Evolutionary conservation across 2,888 invertebrate species (phyloP), one percentile per base, ranked within the genome.

Genomic region (Caenorhabditis becei): DNA sequence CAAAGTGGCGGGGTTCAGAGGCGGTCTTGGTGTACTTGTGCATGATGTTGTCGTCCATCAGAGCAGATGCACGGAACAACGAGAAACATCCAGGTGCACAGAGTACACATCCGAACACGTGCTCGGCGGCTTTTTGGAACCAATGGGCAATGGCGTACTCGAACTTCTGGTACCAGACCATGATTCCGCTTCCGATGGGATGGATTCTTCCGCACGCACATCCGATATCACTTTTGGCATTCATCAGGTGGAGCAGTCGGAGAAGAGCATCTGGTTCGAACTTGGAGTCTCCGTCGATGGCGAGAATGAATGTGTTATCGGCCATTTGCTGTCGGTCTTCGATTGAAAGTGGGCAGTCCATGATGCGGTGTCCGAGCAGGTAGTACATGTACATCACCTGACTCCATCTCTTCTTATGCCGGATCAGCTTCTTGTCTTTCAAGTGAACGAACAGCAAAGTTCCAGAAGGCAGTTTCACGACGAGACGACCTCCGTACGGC

Each of bases 31-130:
- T 96, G 91, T 97, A 96, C 90, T 94, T 95, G 88, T 94, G 94
- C 95, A 96, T 95, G 0, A 96, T 95, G 90, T 95, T 95, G 91
- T 95, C 94, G 87, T 96, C 95, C 96, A 96, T 96, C 26, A 96
- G 93, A 2, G 96, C 95, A 84, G 95, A 95, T 5, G 95, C 96
- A 83, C 90, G 85, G 84, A 91, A 97, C 41, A 97, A 93, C 0
- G 96, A 96, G 92, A 96, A 97, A 92, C 96, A 96, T 3, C 96
- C 96, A 7, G 96, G 96, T 91, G 95, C 95, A 91, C 96, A 96
- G 23, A 96, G 94, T 2, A 96, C 96, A 91, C 95, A 95, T 14
- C 95, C 95, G 85, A 96, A 95, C 90, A 95, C 94, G 92, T 96
- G 96, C 91, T 96, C 96, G 0, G 96, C 95, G 10, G 96, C 95